These are phyloP conservation scores for Engraulis encrasicolus DNA, from an alignment of 2,113 vertebrate genomes.

Conservation along the genomic window DNA sequence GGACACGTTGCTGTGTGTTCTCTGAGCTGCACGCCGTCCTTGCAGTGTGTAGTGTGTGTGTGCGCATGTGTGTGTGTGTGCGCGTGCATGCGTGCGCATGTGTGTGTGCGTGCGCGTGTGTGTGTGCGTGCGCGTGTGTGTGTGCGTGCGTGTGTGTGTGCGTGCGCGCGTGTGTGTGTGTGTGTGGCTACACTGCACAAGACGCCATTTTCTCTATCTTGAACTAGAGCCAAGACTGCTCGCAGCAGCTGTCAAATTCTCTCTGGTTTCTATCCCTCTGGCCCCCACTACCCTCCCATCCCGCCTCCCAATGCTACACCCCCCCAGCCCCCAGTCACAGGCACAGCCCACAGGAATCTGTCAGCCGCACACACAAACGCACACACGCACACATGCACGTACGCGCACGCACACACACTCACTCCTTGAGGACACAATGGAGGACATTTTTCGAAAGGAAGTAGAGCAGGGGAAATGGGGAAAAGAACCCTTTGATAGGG, in stretches of 20 bases:
- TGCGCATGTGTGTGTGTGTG: neutral
- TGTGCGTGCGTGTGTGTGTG: neutral
- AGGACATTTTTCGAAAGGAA: conserved; percentile 40
- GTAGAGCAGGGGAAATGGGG: conserved; percentile 46
- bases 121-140: neutral
- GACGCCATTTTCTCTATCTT: conserved; percentile 93
- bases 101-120: too few relatives aligned
- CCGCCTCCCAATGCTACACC: neutral
- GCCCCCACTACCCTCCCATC: neutral
- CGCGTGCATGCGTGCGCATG: conserved; percentile 64
- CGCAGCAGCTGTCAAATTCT: conserved; percentile 66
- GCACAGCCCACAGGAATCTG: neutral
- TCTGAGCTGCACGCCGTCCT: neutral
- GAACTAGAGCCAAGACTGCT: conserved; percentile 82
- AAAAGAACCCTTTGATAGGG: conserved; percentile 28
- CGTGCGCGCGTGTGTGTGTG: neutral
- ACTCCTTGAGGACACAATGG: neutral
- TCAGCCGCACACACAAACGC: neutral
- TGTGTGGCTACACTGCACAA: conserved; percentile 47
- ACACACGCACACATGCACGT: too few relatives aligned
- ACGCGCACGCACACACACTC: too few relatives aligned
- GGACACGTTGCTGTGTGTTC: neutral
- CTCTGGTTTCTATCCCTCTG: conserved; percentile 28
- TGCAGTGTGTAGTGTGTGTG: neutral
- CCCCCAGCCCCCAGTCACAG: too few relatives aligned